Evolutionary conservation across 2,888 invertebrate genomes (phyloP).

Genomic region (Ectemnius continuus): DNA sequence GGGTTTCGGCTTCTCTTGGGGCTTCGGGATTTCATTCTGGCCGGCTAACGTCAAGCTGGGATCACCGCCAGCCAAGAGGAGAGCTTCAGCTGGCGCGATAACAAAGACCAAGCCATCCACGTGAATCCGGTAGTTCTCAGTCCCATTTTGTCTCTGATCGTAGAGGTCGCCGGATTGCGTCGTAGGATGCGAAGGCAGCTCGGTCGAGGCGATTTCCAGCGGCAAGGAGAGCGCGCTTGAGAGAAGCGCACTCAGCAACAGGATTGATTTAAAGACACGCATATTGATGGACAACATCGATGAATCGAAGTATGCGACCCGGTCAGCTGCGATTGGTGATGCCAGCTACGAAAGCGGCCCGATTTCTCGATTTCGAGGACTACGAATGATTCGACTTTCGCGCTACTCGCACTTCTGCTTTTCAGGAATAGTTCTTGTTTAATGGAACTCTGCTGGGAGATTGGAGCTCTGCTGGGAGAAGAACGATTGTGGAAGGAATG

Average conservation of each 20-base stretch:
- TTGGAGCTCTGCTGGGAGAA: too few species aligned
- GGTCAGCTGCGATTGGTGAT: neutral
- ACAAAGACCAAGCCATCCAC: conserved; percentile 85
- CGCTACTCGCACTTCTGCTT: too few species aligned
- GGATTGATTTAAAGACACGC: conserved; percentile 67
- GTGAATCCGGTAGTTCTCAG: conserved; percentile 85
- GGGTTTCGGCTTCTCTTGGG: conserved; percentile 28
- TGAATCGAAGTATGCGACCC: conserved; percentile 11
- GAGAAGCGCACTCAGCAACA: conserved; percentile 43
- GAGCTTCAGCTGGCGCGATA: conserved; percentile 82
- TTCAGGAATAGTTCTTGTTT: neutral
- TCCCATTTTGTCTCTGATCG: conserved; percentile 89
- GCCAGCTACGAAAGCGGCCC: conserved; percentile 1
- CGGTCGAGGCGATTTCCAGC: conserved; percentile 22
- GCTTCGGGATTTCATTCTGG: conserved; percentile 18
- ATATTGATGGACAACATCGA: conserved; percentile 67
- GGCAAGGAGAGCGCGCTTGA: conserved; percentile 39
- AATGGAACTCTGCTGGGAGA: neutral
- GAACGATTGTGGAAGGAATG: conserved; percentile 24
- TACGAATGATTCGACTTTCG: neutral
- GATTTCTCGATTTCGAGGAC: neutral
- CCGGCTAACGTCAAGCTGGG: conserved; percentile 41
- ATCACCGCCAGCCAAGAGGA: conserved; percentile 80
- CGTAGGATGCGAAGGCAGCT: conserved; percentile 13
- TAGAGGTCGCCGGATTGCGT: conserved; percentile 71